phyloP scores from a whole-genome alignment of 2,113 vertebrate genomes.

The Verasper variegatus region DNA sequence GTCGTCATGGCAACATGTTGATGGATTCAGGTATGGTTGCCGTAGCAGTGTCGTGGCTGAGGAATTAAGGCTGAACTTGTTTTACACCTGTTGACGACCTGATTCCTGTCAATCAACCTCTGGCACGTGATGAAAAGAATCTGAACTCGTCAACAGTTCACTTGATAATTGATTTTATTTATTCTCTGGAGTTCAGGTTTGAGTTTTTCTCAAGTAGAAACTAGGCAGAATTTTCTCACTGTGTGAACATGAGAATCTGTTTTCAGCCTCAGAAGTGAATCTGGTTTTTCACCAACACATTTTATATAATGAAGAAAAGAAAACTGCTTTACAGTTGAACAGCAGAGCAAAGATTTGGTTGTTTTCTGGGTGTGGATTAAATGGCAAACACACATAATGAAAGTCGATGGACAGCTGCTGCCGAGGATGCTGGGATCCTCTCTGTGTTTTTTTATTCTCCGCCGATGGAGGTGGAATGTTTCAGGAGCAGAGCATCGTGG shows the following conservation, averaged over 20 bases:
- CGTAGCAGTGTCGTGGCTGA: not conserved
- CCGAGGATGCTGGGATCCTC: not conserved
- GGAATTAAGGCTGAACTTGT: slow-evolving; percentile 9
- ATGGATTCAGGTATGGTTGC: not conserved
- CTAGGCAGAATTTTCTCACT: not conserved
- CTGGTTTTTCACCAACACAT: not conserved
- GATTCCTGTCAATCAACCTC: not conserved
- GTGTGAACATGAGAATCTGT: not conserved
- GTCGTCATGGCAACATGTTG: not conserved
- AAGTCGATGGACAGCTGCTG: not conserved
- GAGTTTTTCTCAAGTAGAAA: not conserved
- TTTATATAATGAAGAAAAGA: not conserved
- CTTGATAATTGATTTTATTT: not conserved
- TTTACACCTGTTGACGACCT: not conserved
- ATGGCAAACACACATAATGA: too few relatives aligned
- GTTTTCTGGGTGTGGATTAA: too few relatives aligned
- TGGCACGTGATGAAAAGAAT: too few relatives aligned
- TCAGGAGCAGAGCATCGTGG: slow-evolving; percentile 24
- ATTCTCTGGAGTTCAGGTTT: not conserved
- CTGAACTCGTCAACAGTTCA: not conserved
- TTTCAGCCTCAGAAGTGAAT: too few relatives aligned
- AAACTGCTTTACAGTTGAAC: too few relatives aligned
- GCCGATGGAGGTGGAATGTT: slow-evolving; percentile 41
- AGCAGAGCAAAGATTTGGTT: too few relatives aligned
- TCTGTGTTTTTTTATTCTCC: not conserved